Base-by-base conservation (phyloP, 2,113 vertebrate genomes). In the Nerophis ophidion region DNA sequence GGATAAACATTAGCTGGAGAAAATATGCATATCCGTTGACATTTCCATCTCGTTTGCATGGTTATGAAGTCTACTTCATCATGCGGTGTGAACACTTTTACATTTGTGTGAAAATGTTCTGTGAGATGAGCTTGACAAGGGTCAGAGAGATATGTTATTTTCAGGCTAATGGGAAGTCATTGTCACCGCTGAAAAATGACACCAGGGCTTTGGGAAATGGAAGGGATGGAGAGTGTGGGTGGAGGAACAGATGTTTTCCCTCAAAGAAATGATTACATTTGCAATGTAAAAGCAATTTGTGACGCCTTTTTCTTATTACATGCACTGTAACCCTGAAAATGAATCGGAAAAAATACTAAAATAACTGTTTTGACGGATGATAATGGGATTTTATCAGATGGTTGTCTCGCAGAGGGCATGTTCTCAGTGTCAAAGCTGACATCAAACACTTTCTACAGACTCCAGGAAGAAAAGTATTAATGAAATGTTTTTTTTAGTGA, bases 221-320 rank as follows among this genome's bases (percentile, higher is more conserved):
- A 57, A 57, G 42, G 38, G 38, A 8, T 17, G 17, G 34, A 3
- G 16, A 12, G 5, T 9, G 14, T 45, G 15, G 13, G 26, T 14
- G 14, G 51, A 14, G 33, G 12, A 54, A 71, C 81, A 83, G 76
- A 83, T 87, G 75, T 83, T 80, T 85, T 71, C 70, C 65, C 65
- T 78, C 61, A 74, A 77, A 81, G 76, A 81, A 85, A 73, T 86
- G 81, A 87, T 89, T 88, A 79, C 85, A 86, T 86, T 86, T 86
- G 85, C 82, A 84, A 84, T 88, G 84, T 86, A 86, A 84, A 88
- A 84, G 74, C 78, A 84, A 86, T 86, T 85, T 82, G 42, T 36
- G 6, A 62, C 65, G 68, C 60, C 72, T 78, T 84, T 66, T 82
- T 75, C 80, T 83, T 78, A 83, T 86, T 84, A 83, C 74, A 78